Base-by-base conservation (phyloP, 1,140 invertebrate genomes). In the Zaprionus africanus region DNA sequence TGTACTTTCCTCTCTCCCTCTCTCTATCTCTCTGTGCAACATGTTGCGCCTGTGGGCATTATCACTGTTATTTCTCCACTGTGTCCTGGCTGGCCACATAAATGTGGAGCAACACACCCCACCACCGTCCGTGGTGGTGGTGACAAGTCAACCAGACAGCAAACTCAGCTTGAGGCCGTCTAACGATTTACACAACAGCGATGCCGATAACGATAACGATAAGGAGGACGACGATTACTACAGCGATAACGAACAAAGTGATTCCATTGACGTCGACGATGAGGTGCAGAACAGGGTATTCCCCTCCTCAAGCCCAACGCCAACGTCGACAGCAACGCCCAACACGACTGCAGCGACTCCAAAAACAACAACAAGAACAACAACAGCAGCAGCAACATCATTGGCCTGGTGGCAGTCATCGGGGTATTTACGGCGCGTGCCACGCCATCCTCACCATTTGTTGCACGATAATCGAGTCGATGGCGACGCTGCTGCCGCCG, bases 381-480 rank as follows among this genome's bases (percentile, higher is more conserved):
- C 51, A 22, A 26, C 17, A 17, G 4, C 56, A 36, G 17, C 22
- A 19, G 3, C 12, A 15, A 22, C 19, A 24, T 24, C 46, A 13
- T 24, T 24, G 46, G 46, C 46, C 46, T 51, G 46, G 46, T 24
- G 46, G 46, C 19, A 24, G n/a, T 51, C 46, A 12, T 22, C 31
- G 19, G 38, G 68, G 17, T 22, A 28, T 15, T 36, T 17, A 17
- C 76, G 68, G 28, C 82, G 79, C 41, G 76, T 85, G 82, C 64
- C 79, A 61, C 73, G 81, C 28, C 54, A 78, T 51, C 81, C 67
- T 34, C 70, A 66, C 12, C 57, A 61, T 67, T 51, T 56, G 61
- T 54, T 26, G 67, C 31, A 58, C 65, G 36, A 63, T 51, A 86
- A 86, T 82, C 71, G 57, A 22, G 31, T 82, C 56, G 26, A 72